Evolutionary conservation across 2,888 invertebrate species (phyloP).

Genomic region (Chalcis sispes): DNA sequence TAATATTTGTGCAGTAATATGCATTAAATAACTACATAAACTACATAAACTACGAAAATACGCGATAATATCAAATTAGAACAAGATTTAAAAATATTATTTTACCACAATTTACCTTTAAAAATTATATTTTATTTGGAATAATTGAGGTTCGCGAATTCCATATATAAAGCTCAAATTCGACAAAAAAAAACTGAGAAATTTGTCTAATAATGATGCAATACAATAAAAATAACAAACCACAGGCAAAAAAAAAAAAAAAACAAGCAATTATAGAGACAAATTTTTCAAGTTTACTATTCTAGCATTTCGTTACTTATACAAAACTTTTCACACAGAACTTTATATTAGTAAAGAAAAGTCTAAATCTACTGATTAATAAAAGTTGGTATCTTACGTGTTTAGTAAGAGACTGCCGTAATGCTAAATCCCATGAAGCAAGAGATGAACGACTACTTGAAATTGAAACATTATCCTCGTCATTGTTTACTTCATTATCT

Average conservation of each 20-base stretch:
- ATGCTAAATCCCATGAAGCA: conserved; percentile 79
- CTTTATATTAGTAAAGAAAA: conserved; percentile 44
- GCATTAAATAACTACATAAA: too few species aligned
- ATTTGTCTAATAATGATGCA: conserved; percentile 36
- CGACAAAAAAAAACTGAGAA: conserved; percentile 29
- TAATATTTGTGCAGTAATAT: too few species aligned
- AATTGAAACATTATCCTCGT: conserved; percentile 77
- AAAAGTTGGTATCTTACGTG: conserved; percentile 72
- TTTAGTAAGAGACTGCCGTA: conserved; percentile 76
- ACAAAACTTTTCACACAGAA: conserved; percentile 52
- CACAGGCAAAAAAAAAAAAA: conserved; percentile 43
- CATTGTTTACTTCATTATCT: conserved; percentile 73
- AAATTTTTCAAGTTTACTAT: conserved; percentile 39
- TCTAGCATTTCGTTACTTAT: conserved; percentile 29
- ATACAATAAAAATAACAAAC: conserved; percentile 26
- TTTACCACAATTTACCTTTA: conserved; percentile 23
- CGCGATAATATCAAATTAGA: too few species aligned
- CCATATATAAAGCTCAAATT: conserved; percentile 41
- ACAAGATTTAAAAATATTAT: background rate
- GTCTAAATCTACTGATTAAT: conserved; percentile 36
- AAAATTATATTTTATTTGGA: conserved; percentile 3
- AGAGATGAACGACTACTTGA: conserved; percentile 81
- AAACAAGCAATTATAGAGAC: conserved; percentile 41
- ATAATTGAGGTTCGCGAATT: background rate
- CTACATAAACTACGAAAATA: too few species aligned